phyloP scores from a whole-genome alignment of 2,797 vertebrate genomes.

The Gymnothorax javanicus region DNA sequence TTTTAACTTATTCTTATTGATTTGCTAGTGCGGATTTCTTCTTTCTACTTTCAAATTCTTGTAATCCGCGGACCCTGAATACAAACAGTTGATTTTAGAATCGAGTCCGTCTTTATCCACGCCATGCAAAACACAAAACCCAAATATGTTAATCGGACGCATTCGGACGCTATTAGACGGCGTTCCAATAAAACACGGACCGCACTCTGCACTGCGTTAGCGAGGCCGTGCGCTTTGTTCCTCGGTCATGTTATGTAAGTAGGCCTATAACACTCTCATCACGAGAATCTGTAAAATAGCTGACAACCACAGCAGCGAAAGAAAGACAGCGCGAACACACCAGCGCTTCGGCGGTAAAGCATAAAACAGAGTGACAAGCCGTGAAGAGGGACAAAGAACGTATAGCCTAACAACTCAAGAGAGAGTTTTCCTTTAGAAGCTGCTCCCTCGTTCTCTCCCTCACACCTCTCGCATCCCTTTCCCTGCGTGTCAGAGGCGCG shows the following conservation, averaged over 20 bases:
- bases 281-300: conserved; percentile 64
- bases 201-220: conserved; percentile 64
- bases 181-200: conserved; percentile 63
- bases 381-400: conserved; percentile 60
- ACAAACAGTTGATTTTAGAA: no score
- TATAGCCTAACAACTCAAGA: not conserved
- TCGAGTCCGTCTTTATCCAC: not conserved
- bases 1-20: no score
- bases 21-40: no score
- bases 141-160: conserved; percentile 57
- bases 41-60: no score
- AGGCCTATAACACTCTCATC: conserved; percentile 67
- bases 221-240: conserved; percentile 51
- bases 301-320: conserved; percentile 61
- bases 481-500: conserved; percentile 34
- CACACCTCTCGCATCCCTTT: not conserved
- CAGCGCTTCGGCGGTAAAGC: conserved; percentile 62
- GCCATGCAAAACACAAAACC: conserved; percentile 51
- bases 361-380: conserved; percentile 67
- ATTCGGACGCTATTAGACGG: conserved; percentile 58
- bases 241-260: conserved; percentile 70
- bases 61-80: no score
- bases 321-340: conserved; percentile 61
- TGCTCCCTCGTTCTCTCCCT: not conserved
- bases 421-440: not conserved